These are phyloP conservation scores for Philopedon plagiatum DNA, from an alignment of 2,888 invertebrate species.

Conservation along the genomic window DNA sequence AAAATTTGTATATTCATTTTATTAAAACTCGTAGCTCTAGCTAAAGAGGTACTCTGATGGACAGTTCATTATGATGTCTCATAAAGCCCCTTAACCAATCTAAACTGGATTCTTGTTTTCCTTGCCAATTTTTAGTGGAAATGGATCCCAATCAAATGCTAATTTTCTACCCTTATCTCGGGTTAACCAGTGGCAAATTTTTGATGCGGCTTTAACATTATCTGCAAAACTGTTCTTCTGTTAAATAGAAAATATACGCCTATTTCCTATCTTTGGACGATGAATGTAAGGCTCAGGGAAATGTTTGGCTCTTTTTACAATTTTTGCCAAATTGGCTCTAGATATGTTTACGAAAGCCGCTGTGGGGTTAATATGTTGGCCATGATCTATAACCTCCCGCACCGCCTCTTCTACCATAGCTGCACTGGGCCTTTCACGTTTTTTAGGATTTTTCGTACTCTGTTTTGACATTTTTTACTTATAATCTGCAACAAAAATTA, in stretches of 20 bases:
- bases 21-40: slow-evolving; percentile 15
- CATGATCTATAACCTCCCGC: too few species aligned
- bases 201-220: not conserved
- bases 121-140: slow-evolving; percentile 3
- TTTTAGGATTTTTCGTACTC: too few species aligned
- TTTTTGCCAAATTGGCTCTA: slow-evolving; percentile 11
- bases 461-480: too few species aligned
- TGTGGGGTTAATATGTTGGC: not conserved
- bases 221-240: not conserved
- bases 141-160: slow-evolving; percentile 8
- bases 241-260: not conserved
- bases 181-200: not conserved
- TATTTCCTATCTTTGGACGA: not conserved
- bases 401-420: too few species aligned
- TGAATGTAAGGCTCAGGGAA: not conserved
- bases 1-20: too few species aligned
- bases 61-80: not conserved
- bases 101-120: slow-evolving; percentile 5
- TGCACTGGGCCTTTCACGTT: too few species aligned
- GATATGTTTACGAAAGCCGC: not conserved
- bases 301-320: slow-evolving; percentile 1
- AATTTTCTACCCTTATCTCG: not conserved
- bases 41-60: slow-evolving; percentile 9
- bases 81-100: slow-evolving; percentile 16
- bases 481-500: too few species aligned